Conservation (phyloP, 1,140 invertebrate genomes). For the Octopus sinensis region DNA sequence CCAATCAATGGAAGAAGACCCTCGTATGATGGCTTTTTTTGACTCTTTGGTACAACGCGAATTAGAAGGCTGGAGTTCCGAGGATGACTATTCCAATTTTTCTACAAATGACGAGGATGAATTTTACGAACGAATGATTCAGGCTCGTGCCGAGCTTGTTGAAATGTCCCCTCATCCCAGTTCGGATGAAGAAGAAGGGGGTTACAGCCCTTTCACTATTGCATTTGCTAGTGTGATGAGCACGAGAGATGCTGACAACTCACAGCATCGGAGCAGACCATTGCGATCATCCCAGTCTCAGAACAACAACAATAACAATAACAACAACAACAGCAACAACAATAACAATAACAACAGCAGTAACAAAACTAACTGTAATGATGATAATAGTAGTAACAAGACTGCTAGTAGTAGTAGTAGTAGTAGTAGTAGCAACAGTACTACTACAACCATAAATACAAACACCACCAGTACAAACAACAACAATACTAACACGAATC, state of each 20-base stretch:
- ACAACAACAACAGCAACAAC: background rate
- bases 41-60: slow-evolving; percentile 88
- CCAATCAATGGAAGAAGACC: slow-evolving; percentile 83
- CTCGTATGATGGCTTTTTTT: slow-evolving; percentile 94
- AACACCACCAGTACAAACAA: background rate
- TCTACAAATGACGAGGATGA: slow-evolving; percentile 39
- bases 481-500: background rate
- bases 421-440: background rate
- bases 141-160: slow-evolving; percentile 29
- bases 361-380: background rate
- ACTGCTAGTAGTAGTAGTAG: background rate
- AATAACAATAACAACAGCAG: background rate
- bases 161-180: background rate
- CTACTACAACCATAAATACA: background rate
- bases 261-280: background rate
- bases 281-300: slow-evolving; percentile 14
- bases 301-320: background rate
- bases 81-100: slow-evolving; percentile 37
- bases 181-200: slow-evolving; percentile 26
- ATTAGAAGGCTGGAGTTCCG: slow-evolving; percentile 66
- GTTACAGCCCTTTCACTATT: slow-evolving; percentile 46
- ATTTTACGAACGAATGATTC: slow-evolving; percentile 41
- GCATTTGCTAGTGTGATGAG: slow-evolving; percentile 49
- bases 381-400: background rate
- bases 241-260: slow-evolving; percentile 27